phyloP scores from a whole-genome alignment of 2,797 vertebrate genomes.

The Spinus pinus region DNA sequence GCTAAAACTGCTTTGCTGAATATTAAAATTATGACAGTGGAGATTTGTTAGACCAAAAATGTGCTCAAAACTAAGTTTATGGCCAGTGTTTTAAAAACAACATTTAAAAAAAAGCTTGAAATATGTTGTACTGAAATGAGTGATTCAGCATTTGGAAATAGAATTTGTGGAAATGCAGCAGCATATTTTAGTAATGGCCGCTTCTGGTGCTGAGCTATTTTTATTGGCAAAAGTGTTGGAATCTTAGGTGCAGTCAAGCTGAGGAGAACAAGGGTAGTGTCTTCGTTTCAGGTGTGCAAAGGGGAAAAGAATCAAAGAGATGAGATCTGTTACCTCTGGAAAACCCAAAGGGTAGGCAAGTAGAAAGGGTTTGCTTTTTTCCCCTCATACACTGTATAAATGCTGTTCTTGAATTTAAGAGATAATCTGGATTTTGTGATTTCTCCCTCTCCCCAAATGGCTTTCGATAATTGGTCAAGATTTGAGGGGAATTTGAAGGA shows the following conservation, averaged over 20 bases:
- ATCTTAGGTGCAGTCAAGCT: not conserved
- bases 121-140: not conserved
- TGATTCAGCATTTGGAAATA: not conserved
- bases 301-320: not conserved
- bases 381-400: not conserved
- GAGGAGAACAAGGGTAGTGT: not conserved
- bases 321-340: not conserved
- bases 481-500: not conserved
- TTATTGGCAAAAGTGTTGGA: not conserved
- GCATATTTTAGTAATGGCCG: not conserved
- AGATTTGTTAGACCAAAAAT: not conserved
- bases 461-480: not conserved
- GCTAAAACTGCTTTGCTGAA: not conserved
- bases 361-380: not conserved
- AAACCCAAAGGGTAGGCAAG: not conserved
- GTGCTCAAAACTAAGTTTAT: not conserved
- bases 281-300: not conserved
- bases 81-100: not conserved
- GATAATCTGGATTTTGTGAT: not conserved
- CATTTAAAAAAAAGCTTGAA: not conserved
- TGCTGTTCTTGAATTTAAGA: not conserved
- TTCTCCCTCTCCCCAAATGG: fast-evolving
- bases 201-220: not conserved
- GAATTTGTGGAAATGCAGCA: not conserved
- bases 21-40: not conserved